These are phyloP conservation scores for Thereva nobilitata DNA, from an alignment of 2,888 invertebrate species.

Conservation along the genomic window DNA sequence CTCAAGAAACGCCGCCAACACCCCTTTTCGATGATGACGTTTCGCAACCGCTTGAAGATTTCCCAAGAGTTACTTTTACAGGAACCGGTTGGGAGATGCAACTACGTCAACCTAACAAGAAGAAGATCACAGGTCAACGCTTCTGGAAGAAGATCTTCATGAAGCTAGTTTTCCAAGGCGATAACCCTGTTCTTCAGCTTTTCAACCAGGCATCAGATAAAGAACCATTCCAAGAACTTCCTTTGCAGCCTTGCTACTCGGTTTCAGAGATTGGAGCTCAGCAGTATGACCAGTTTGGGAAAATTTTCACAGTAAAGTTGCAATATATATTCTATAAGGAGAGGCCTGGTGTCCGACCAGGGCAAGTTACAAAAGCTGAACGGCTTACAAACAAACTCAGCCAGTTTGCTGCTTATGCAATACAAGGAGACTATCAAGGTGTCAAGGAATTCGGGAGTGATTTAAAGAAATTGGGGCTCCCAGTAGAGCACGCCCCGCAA, in stretches of 20 bases:
- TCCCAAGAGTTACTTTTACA: conserved; percentile 75
- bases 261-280: conserved; percentile 94
- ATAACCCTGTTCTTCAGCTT: conserved; percentile 83
- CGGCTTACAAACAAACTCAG: conserved; percentile 87
- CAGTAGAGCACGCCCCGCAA: conserved; percentile 97
- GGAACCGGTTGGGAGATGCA: conserved; percentile 97
- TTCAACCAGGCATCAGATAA: conserved; percentile 81
- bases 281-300: conserved; percentile 98
- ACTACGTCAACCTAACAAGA: conserved; percentile 92
- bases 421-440: conserved; percentile 91
- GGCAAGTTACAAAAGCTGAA: conserved; percentile 92
- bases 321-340: conserved; percentile 99
- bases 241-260: conserved; percentile 92
- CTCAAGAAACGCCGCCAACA: conserved; percentile 85
- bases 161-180: conserved; percentile 75
- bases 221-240: conserved; percentile 93
- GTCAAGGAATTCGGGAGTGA: conserved; percentile 93
- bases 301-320: conserved; percentile 94
- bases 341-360: conserved; percentile 92
- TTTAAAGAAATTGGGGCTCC: conserved; percentile 88
- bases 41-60: conserved; percentile 88
- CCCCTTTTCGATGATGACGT: conserved; percentile 93
- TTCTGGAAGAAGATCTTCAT: conserved; percentile 98
- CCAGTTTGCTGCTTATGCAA: conserved; percentile 91
- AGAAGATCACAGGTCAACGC: conserved; percentile 91